Conservation (phyloP, 35 echinoderm and acorn worm species). For the Apostichopus parvimensis region DNA sequence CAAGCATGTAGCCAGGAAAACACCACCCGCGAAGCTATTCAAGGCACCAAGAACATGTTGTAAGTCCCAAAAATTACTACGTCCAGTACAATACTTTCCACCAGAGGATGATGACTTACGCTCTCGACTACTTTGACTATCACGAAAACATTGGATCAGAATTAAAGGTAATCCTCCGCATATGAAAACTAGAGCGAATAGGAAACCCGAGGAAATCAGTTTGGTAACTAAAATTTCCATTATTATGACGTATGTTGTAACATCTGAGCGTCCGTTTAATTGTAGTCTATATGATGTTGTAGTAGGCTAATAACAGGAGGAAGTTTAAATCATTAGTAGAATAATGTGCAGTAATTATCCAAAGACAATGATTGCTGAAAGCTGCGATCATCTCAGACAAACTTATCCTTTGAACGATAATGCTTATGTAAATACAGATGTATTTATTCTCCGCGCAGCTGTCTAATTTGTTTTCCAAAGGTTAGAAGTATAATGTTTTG, state of each 20-base stretch:
- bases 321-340: too few species aligned
- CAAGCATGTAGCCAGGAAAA: slow-evolving; percentile 57
- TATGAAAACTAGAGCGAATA: slow-evolving; percentile 19
- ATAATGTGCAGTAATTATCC: too few species aligned
- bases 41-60: slow-evolving; percentile 29
- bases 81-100: background rate
- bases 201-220: background rate
- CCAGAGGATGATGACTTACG: background rate
- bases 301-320: too few species aligned
- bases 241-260: background rate
- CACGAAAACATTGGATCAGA: background rate
- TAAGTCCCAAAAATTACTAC: background rate
- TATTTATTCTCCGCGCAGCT: background rate
- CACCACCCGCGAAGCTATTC: slow-evolving; percentile 55
- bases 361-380: too few species aligned
- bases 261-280: too few species aligned
- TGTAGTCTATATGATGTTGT: too few species aligned
- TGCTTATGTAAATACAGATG: background rate
- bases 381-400: too few species aligned
- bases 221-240: slow-evolving; percentile 1
- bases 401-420: background rate
- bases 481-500: background rate
- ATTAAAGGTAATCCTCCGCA: background rate
- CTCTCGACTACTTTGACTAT: background rate
- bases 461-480: background rate